These are phyloP conservation scores for Nettapus auritus DNA, from an alignment of 2,113 vertebrate species.

Conservation along the genomic window DNA sequence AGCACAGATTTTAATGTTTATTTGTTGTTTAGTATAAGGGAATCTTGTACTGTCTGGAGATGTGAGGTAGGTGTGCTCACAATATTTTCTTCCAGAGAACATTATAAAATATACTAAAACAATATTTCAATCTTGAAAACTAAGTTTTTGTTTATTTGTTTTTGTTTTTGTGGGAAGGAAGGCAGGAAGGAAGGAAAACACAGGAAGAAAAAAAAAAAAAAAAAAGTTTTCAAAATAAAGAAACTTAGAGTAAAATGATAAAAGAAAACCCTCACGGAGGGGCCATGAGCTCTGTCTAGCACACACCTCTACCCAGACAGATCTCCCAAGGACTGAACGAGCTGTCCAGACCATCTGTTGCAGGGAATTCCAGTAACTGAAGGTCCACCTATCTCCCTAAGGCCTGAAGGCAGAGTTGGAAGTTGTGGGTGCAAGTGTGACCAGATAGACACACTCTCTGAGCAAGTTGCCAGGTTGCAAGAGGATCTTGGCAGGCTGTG, in stretches of 20 bases:
- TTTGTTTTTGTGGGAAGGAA: no score
- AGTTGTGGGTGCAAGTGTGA: no score
- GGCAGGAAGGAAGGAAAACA: not conserved
- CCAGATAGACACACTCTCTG: no score
- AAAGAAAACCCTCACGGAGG: not conserved
- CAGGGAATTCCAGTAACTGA: no score
- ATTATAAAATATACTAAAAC: not conserved
- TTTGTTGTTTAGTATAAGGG: not conserved
- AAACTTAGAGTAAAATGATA: not conserved
- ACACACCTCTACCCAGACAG: no score
- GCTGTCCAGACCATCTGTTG: no score
- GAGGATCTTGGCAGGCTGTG: no score
- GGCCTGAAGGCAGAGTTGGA: no score
- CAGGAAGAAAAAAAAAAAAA: not conserved
- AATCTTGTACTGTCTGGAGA: not conserved
- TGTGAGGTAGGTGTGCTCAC: not conserved
- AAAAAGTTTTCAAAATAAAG: not conserved
- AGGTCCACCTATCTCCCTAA: no score
- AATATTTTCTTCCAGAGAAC: not conserved
- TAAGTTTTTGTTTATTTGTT: not conserved
- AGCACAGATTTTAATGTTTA: not conserved
- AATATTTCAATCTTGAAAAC: not conserved
- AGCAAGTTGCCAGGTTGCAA: no score
- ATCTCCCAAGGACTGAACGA: no score
- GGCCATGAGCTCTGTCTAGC: no score